Evolutionary conservation across 2,888 invertebrate genomes (phyloP).

Genomic region (Globia sparganii): DNA sequence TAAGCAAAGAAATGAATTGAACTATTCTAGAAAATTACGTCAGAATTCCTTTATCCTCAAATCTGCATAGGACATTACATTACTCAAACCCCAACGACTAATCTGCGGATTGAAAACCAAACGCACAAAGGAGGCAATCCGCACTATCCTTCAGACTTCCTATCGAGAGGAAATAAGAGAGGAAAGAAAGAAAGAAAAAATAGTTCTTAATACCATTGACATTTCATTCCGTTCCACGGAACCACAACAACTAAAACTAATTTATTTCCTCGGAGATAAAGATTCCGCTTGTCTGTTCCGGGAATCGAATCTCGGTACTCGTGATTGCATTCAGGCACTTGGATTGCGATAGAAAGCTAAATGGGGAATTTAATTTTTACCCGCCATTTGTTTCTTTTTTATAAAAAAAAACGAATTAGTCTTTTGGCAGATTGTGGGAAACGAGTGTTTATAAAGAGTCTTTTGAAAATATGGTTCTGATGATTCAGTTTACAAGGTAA

Average conservation of each 20-base stretch:
- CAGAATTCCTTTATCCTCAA: constrained; percentile 4
- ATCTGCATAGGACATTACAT: constrained; percentile 28
- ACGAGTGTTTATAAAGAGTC: constrained; percentile 24
- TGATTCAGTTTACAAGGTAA: neutral
- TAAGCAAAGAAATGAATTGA: neutral
- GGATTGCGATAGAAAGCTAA: constrained; percentile 57
- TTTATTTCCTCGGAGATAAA: constrained; percentile 66
- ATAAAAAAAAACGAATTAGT: constrained; percentile 38
- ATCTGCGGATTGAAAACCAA: constrained; percentile 35
- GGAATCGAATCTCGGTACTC: constrained; percentile 66
- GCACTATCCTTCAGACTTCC: constrained; percentile 17
- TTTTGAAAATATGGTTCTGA: neutral
- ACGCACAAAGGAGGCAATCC: constrained; percentile 38
- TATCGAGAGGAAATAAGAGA: constrained; percentile 32
- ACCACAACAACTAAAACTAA: constrained; percentile 67
- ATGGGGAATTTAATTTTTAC: constrained; percentile 66
- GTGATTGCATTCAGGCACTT: constrained; percentile 67
- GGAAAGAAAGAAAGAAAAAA: constrained; percentile 30
- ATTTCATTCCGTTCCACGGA: constrained; percentile 58
- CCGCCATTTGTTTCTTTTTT: constrained; percentile 58
- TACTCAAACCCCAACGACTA: constrained; percentile 9
- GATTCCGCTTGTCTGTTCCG: constrained; percentile 61
- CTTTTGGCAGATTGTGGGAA: constrained; percentile 22
- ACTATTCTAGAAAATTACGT: neutral
- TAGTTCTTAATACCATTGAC: constrained; percentile 65